Conservation (phyloP, 2,113 vertebrate genomes). For the Bos javanicus region DNA sequence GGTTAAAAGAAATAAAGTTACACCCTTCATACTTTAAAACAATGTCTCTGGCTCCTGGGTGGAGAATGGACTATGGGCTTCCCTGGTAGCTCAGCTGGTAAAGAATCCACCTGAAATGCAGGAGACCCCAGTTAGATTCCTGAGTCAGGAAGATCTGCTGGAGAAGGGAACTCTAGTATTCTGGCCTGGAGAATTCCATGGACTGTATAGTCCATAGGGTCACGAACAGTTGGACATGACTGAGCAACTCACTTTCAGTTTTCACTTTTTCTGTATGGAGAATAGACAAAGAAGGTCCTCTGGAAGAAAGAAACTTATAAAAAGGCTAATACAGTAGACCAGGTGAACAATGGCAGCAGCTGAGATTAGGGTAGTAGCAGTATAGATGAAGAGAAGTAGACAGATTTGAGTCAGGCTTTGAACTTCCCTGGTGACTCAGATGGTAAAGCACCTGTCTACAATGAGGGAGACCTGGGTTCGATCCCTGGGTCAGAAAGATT, state of each 20-base stretch:
- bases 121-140: not conserved
- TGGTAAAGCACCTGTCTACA: not conserved
- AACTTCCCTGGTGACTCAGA: not conserved
- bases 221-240: rapidly evolving
- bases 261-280: not conserved
- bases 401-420: not conserved
- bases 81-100: not conserved
- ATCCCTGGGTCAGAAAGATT: not conserved
- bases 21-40: not conserved
- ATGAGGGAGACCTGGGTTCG: not conserved
- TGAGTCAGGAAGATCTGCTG: not conserved
- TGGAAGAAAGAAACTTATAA: not conserved
- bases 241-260: not conserved
- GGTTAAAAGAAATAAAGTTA: not conserved
- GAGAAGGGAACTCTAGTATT: not conserved
- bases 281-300: not conserved
- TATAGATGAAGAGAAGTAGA: not conserved
- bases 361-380: not conserved
- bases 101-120: not conserved
- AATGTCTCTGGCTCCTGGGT: not conserved
- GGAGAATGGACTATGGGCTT: not conserved
- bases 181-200: not conserved
- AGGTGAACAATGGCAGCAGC: not conserved
- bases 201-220: not conserved
- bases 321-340: not conserved